Base-by-base conservation (phyloP, 2,888 invertebrate genomes). In the Cabera pusaria region DNA sequence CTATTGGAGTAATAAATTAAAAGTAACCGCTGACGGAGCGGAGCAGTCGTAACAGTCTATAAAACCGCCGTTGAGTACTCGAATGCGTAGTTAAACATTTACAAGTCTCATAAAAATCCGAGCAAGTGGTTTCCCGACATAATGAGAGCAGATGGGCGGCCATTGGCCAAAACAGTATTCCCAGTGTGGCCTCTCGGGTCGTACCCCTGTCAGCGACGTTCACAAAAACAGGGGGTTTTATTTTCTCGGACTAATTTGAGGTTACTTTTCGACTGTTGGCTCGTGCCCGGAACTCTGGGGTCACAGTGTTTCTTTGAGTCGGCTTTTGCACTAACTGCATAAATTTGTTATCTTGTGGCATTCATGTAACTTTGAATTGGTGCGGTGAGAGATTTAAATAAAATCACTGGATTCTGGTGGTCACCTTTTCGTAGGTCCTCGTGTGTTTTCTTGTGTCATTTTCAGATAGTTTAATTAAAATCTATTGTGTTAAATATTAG, bases 231-330 rank as follows among this genome's bases (percentile, higher is more conserved):
- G 58, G 60, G 61, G 56, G 47, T 67, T 74, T 77, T 79, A 72
- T 73, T 79, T 75, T 75, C 61, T 55, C 59, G 52, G 57, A 62
- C 71, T 75, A 76, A 78, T 80, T 78, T 74, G 73, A 71, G 72
- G 73, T 72, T 65, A 64, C 63, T 68, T 59, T 67, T 66, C 60
- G 61, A 60, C 50, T 62, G 57, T 61, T 61, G 52, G 42, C 38
- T 38, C 51, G 42, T 38, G 42, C 37, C 49, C 50, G 57, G 63
- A 61, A 64, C 64, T 64, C 64, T 56, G 50, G 51, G 51, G 52
- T 55, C 59, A 57, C 3, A n/a, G 52, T 56, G 42, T 53, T 43
- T 55, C 49, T 44, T 33, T 43, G 37, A 37, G 38, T 45, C 38
- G 31, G 34, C 28, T 46, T 36, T 47, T 46, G 35, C 35, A 44